Conservation (phyloP, 2,113 vertebrate genomes). For the Puntigrus tetrazona region DNA sequence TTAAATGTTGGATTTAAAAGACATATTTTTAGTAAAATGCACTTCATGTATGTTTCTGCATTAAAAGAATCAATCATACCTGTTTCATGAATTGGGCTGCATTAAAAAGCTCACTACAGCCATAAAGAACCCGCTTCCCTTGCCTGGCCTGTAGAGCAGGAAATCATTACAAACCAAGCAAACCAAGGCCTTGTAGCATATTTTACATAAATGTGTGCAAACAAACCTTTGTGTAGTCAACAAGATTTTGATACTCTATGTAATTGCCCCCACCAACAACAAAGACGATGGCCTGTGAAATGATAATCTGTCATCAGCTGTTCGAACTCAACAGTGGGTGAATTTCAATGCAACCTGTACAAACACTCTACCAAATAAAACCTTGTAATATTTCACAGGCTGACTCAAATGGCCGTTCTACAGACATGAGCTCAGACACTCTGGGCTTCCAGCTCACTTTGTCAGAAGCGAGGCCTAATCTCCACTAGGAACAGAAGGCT, state of each 20-base stretch:
- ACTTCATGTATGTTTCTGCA: neutral
- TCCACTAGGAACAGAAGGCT: constrained; percentile 18
- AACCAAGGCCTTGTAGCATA: neutral
- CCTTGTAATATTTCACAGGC: neutral
- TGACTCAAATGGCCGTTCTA: neutral
- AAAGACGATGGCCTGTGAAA: constrained; percentile 90
- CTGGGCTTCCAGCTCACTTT: constrained; percentile 7
- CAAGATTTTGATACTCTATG: constrained; percentile 97
- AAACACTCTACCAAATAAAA: neutral
- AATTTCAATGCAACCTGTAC: neutral
- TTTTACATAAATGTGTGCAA: constrained; percentile 3
- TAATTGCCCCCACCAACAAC: constrained; percentile 98
- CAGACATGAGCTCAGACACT: neutral
- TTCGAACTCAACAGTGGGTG: neutral
- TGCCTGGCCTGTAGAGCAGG: constrained; percentile 80
- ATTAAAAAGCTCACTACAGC: constrained; percentile 97
- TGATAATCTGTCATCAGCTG: neutral
- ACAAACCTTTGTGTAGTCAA: constrained; percentile 92
- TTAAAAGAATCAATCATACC: constrained; percentile 61
- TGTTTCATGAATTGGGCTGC: constrained; percentile 95
- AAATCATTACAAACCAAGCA: neutral
- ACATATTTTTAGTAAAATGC: neutral
- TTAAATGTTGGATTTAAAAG: neutral
- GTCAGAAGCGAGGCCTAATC: constrained; percentile 4
- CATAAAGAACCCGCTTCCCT: constrained; percentile 91